Evolutionary conservation across 2,888 invertebrate species (phyloP).

Genomic region (Anodontia alba): DNA sequence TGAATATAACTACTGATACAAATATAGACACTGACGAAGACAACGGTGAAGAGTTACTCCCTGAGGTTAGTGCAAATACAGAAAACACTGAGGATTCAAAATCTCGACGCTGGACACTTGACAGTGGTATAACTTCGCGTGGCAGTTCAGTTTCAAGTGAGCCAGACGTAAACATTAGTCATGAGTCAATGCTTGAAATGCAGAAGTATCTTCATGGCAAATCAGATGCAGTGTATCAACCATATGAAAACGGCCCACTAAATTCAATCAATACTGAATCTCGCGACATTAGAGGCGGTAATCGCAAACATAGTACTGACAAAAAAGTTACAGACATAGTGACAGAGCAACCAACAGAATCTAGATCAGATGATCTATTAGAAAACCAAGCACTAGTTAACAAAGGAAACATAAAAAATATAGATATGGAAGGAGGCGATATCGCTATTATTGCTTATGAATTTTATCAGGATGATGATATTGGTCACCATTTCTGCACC

Average conservation of each 20-base stretch:
- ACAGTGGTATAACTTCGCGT: conserved; percentile 52
- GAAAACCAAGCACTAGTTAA: neutral
- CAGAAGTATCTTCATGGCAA: conserved; percentile 49
- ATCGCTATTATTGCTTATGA: neutral
- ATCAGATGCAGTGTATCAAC: conserved; percentile 31
- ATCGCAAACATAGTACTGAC: neutral
- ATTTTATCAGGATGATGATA: neutral
- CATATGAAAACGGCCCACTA: conserved; percentile 27
- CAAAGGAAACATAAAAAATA: neutral
- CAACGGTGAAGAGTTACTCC: neutral
- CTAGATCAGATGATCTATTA: neutral
- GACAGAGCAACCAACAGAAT: neutral
- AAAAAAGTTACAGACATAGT: neutral
- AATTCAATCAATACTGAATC: neutral
- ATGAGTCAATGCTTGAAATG: conserved; percentile 44
- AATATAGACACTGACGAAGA: neutral
- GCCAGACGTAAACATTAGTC: conserved; percentile 33
- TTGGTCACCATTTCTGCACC: conserved; percentile 10
- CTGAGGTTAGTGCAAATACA: conserved; percentile 22
- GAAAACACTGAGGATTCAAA: conserved; percentile 21
- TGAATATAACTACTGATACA: neutral
- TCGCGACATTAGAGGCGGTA: neutral
- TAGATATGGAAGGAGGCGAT: neutral
- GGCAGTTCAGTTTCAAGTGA: conserved; percentile 57
- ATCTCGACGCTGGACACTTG: conserved; percentile 39